phyloP scores from a whole-genome alignment of 2,888 invertebrate species.

The Alentia gelatinosa region DNA sequence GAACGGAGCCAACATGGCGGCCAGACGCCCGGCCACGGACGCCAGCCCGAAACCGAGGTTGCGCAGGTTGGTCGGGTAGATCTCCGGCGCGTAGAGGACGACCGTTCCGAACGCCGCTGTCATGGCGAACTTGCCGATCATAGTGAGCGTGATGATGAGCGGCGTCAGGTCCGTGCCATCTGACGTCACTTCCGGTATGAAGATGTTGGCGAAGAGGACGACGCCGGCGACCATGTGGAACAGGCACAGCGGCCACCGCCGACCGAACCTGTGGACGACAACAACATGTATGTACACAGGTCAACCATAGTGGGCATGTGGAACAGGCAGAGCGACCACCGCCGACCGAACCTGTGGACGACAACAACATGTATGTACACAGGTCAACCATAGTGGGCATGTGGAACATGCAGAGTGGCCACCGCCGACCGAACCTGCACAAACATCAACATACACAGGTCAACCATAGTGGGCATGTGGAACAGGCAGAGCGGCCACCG shows the following conservation, averaged over 20 bases:
- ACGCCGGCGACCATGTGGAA: constrained; percentile 68
- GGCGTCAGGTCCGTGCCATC: constrained; percentile 53
- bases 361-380: no score
- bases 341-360: no score
- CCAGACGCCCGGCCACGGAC: constrained; percentile 75
- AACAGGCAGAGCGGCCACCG: no score
- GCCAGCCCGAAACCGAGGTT: constrained; percentile 76
- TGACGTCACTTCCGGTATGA: constrained; percentile 62
- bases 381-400: no score
- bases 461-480: no score
- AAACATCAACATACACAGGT: no score
- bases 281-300: no score
- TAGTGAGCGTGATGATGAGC: constrained; percentile 67
- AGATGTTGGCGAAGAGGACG: constrained; percentile 66
- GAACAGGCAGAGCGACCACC: not conserved
- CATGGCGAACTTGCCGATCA: constrained; percentile 78
- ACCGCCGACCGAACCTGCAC: no score
- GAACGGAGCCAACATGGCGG: constrained; percentile 75
- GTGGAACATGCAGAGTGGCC: no score
- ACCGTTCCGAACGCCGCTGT: constrained; percentile 75
- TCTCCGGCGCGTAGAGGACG: constrained; percentile 76
- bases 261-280: constrained; percentile 60
- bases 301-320: not conserved
- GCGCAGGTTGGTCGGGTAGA: constrained; percentile 75
- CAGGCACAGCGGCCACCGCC: constrained; percentile 63